A percentile compares a stretch with the other conserved stretches of the same genome.
Evolutionary conservation across 2,888 invertebrate species (phyloP).

Genomic region (Mythimna loreyi): DNA sequence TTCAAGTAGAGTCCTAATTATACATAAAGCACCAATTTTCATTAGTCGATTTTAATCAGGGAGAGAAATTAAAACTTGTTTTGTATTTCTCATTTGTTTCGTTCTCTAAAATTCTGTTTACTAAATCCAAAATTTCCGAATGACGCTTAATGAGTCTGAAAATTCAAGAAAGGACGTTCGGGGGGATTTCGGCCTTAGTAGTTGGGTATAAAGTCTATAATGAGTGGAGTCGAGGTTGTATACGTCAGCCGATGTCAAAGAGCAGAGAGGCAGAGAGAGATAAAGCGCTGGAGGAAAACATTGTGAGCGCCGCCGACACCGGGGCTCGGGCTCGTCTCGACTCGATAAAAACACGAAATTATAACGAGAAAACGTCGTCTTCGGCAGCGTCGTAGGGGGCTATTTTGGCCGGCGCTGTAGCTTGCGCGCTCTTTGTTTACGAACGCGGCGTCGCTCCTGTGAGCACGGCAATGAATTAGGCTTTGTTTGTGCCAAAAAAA

Average conservation of each 20-base stretch:
- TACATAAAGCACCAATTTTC: slow-evolving; percentile 47
- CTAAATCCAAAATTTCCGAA: slow-evolving; percentile 86
- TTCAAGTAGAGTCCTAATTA: slow-evolving; percentile 48
- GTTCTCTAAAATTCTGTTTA: slow-evolving; percentile 80
- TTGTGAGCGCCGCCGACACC: slow-evolving; percentile 69
- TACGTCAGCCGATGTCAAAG: slow-evolving; percentile 88
- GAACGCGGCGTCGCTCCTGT: slow-evolving; percentile 54
- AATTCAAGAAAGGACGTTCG: slow-evolving; percentile 72
- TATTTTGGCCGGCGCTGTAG: slow-evolving; percentile 65
- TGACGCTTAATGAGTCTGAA: slow-evolving; percentile 86
- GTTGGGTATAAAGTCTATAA: slow-evolving; percentile 75
- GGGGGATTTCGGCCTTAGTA: slow-evolving; percentile 71
- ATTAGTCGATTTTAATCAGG: slow-evolving; percentile 61
- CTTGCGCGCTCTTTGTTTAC: slow-evolving; percentile 67
- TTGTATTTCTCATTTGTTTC: slow-evolving; percentile 70
- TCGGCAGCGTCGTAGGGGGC: slow-evolving; percentile 67
- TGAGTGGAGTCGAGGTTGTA: slow-evolving; percentile 70
- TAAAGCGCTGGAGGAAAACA: slow-evolving; percentile 87
- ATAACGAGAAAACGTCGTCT: slow-evolving; percentile 68
- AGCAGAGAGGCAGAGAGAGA: slow-evolving; percentile 85
- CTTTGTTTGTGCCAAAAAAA: slow-evolving; percentile 65
- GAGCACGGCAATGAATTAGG: slow-evolving; percentile 67
- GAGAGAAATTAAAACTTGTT: slow-evolving; percentile 63
- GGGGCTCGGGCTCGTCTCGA: slow-evolving; percentile 63
- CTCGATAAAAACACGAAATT: slow-evolving; percentile 74